Evolutionary conservation across 1,140 invertebrate species (phyloP).

Genomic region (Hyphantria cunea): DNA sequence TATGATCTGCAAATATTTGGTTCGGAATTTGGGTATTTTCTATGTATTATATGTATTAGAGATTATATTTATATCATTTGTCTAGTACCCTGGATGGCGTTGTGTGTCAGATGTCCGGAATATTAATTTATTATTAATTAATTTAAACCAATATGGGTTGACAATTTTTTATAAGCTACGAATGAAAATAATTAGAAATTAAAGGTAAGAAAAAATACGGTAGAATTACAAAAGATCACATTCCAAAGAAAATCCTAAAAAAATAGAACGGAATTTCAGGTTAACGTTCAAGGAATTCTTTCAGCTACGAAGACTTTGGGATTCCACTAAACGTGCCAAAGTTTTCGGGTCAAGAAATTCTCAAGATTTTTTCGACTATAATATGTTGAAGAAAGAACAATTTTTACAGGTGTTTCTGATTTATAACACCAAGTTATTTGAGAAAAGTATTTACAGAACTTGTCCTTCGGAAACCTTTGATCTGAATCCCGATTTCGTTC

Average conservation of each 20-base stretch:
- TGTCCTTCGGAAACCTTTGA: conserved; percentile 13
- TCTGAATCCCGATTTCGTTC: conserved; percentile 15
- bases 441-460: conserved; percentile 16
- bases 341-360: conserved; percentile 5
- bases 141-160: too few species aligned
- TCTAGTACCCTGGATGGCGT: too few species aligned
- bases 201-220: too few species aligned
- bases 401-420: conserved; percentile 27
- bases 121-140: too few species aligned
- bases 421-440: conserved; percentile 10
- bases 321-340: not conserved
- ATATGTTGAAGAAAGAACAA: not conserved
- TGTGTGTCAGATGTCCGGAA: too few species aligned
- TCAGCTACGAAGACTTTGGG: not conserved
- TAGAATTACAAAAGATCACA: not conserved
- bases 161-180: too few species aligned
- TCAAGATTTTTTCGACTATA: conserved; percentile 7
- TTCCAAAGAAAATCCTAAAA: conserved; percentile 1
- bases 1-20: too few species aligned
- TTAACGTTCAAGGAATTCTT: conserved; percentile 3
- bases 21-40: too few species aligned
- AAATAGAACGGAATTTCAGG: conserved; percentile 1
- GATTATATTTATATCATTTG: too few species aligned
- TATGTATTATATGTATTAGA: too few species aligned
- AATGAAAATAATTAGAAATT: too few species aligned